phyloP scores from a whole-genome alignment of 2,888 invertebrate genomes.

The Lagria hirta region DNA sequence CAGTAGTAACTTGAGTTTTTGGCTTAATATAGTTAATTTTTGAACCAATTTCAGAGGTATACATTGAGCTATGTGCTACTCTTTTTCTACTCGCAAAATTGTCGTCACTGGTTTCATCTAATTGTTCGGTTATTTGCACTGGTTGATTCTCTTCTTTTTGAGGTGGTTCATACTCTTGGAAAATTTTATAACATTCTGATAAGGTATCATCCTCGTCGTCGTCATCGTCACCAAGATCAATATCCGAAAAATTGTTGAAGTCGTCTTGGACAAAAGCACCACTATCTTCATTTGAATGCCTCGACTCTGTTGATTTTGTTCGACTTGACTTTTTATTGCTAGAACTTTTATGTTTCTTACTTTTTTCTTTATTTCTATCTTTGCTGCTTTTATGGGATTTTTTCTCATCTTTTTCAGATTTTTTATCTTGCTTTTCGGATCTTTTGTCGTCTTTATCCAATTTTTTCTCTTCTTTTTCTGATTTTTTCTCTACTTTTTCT shows the following conservation, averaged over 20 bases:
- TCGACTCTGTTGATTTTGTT: conserved; percentile 12
- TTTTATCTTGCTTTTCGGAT: too few species aligned
- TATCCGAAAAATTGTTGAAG: conserved; percentile 23
- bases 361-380: conserved; percentile 36
- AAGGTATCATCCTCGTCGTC: conserved; percentile 65
- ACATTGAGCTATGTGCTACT: conserved; percentile 69
- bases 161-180: conserved; percentile 72
- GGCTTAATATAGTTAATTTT: conserved; percentile 53
- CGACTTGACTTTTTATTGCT: conserved; percentile 20
- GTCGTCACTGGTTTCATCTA: conserved; percentile 29
- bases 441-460: too few species aligned
- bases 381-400: conserved; percentile 38
- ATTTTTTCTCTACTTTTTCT: too few species aligned
- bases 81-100: conserved; percentile 61
- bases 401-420: conserved; percentile 43
- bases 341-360: conserved; percentile 39
- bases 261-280: conserved; percentile 14
- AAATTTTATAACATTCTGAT: conserved; percentile 79
- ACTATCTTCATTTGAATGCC: conserved; percentile 12
- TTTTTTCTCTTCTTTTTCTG: conserved; percentile 38
- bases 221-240: conserved; percentile 47
- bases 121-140: conserved; percentile 26
- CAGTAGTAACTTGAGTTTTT: conserved; percentile 60
- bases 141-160: conserved; percentile 8
- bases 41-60: conserved; percentile 49